Evolutionary conservation across 2,113 vertebrate species (phyloP).

Genomic region (Gorsachius goisagi): DNA sequence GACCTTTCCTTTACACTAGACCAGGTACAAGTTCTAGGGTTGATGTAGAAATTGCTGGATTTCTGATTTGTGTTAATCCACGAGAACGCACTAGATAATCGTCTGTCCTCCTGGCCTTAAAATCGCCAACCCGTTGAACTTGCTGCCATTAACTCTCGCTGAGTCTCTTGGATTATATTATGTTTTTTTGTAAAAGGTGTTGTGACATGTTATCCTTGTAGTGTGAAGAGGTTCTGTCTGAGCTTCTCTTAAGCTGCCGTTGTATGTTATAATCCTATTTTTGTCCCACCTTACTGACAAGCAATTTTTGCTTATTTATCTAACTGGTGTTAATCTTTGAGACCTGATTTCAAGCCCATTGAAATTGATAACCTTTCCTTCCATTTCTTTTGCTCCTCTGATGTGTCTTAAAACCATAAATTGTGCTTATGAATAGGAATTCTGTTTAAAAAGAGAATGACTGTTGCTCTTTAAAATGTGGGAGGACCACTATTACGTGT

Average conservation of each 20-base stretch:
- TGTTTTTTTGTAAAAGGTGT: neutral
- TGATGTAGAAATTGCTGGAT: neutral
- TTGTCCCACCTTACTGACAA: neutral
- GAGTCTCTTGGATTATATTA: neutral
- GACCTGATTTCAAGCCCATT: neutral
- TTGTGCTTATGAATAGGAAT: neutral
- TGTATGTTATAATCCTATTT: constrained; percentile 18
- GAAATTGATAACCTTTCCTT: neutral
- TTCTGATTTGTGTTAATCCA: neutral
- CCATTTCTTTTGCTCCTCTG: neutral
- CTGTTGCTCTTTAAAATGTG: neutral
- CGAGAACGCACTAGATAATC: neutral
- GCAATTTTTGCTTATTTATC: neutral
- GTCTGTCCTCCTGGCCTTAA: neutral
- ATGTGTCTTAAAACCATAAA: neutral
- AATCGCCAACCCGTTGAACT: neutral
- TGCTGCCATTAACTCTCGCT: neutral
- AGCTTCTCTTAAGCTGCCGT: neutral
- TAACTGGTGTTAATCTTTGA: neutral
- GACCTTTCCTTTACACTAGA: neutral
- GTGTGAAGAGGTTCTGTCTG: neutral
- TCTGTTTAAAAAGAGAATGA: neutral
- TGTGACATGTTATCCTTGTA: neutral
- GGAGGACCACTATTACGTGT: neutral
- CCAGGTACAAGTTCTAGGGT: neutral